Base-by-base conservation (phyloP, 2,113 vertebrate genomes). In the Catagonus wagneri region DNA sequence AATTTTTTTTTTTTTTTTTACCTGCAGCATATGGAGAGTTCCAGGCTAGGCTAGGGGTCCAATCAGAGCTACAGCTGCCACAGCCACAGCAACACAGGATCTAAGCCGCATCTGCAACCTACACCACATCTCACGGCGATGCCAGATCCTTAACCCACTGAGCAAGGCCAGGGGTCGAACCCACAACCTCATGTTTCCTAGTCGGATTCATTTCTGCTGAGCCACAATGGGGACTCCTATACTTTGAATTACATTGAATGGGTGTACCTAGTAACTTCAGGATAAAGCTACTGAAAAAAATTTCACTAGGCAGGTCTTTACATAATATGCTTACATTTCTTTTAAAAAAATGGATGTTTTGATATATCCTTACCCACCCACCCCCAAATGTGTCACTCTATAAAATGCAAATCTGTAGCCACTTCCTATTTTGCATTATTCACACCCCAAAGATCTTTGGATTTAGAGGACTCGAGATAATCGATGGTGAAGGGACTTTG, bases 271-370 rank as follows among this genome's bases (percentile, higher is more conserved):
- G n/a, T 69, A 93, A 86, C 32, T 74, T 44, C 8, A 44, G 44
- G 39, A 56, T 83, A 68, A 93, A 52, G 84, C 6, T 90, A 29
- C 22, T 90, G 5, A 83, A 60, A 29, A 36, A 78, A 71, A 80
- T 80, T 81, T 44, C 7, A 20, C 54, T 81, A 76, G 32, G 22
- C 66, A 6, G 7, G 2, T 66, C 34, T 90, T 83, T 74, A 78
- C 36, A 84, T 69, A 93, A 54, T 76, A 20, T 90, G 65, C 36
- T 92, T 92, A 13, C 36, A 61, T 80, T 83, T 96, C 75, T 71
- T 92, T 87, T 80, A 93, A 66, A 89, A 89, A 93, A 72, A 22
- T 69, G 10, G 17, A 81, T 56, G 7, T 89, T 78, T 89, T 96
- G 23, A 83, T 71, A 50, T 75, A 90, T 52, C 20, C 34, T 19